Base-by-base conservation (phyloP, 2,888 invertebrate species). In the Craniophora ligustri region DNA sequence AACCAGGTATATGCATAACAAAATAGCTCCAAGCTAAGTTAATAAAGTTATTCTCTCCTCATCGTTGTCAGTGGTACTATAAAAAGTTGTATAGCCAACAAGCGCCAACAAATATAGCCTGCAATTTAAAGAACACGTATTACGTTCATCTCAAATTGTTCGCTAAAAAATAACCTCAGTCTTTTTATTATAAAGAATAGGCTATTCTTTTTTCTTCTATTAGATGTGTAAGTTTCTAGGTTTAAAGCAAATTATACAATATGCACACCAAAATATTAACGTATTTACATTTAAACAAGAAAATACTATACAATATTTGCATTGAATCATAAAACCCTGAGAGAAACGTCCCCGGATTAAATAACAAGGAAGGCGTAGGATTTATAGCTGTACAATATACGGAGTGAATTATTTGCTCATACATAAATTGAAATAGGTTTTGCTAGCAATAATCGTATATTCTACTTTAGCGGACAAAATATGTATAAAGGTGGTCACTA, bases 401-500 rank as follows among this genome's bases (percentile, higher is more conserved):
- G 15, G 31, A 16, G 39, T 46, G 39, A 48, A 40, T 44, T 61
- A 74, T 67, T 53, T 41, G 40, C 49, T 42, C 45, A 49, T 51
- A 58, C 51, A 40, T 51, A 56, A 62, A 42, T 48, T 58, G 40
- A 30, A 50, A 69, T 61, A 65, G 54, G 50, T 65, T 67, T 32
- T 50, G 32, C 36, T 26, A 26, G 42, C 65, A 58, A 68, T 75
- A 63, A 69, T 71, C 65, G 65, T 78, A 76, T 71, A 67, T 75
- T 69, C 65, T 68, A 58, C 54, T 67, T 70, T 38, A 39, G 39
- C 49, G 38, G 50, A 63, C 57, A 61, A 65, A 74, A 73, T 65
- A 77, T 77, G 66, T 78, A 79, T 74, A 79, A 80, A 84, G 83
- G 84, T 82, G 72, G 77, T 76, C 78, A 76, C 81, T 84, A 85